These are phyloP conservation scores for Brenthis daphne DNA, from an alignment of 2,888 invertebrate genomes.

Conservation along the genomic window DNA sequence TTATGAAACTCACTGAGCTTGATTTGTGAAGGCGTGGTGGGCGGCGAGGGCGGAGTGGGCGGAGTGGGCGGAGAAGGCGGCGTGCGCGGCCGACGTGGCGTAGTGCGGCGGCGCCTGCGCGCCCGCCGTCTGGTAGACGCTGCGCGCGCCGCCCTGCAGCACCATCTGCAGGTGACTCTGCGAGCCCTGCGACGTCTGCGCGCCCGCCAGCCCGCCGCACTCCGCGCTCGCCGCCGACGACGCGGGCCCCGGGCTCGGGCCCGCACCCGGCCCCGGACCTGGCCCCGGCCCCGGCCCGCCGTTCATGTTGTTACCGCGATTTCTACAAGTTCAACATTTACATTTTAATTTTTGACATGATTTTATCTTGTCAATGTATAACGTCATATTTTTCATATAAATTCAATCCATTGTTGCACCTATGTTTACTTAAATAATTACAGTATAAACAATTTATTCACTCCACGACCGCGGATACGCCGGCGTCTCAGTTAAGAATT, in stretches of 20 bases:
- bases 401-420: too few species aligned
- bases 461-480: too few species aligned
- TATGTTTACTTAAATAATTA: too few species aligned
- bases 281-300: constrained; percentile 52
- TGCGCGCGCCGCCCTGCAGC: constrained; percentile 69
- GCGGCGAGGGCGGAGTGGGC: constrained; percentile 49
- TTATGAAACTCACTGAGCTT: constrained; percentile 36
- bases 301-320: constrained; percentile 61
- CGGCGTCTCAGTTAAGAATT: too few species aligned
- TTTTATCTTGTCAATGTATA: too few species aligned
- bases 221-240: constrained; percentile 35
- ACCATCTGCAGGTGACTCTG: constrained; percentile 76
- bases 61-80: constrained; percentile 45
- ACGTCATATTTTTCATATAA: too few species aligned
- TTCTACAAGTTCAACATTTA: constrained; percentile 36
- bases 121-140: constrained; percentile 51
- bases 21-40: constrained; percentile 55
- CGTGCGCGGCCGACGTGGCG: constrained; percentile 52
- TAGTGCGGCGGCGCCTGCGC: constrained; percentile 45
- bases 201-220: constrained; percentile 38
- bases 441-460: too few species aligned
- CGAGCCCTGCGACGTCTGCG: constrained; percentile 36
- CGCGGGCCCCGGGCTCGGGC: constrained; percentile 44
- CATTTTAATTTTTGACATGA: background rate
- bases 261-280: constrained; percentile 48